Base-by-base conservation (phyloP, 2,888 invertebrate genomes). In the Machimus rusticus region DNA sequence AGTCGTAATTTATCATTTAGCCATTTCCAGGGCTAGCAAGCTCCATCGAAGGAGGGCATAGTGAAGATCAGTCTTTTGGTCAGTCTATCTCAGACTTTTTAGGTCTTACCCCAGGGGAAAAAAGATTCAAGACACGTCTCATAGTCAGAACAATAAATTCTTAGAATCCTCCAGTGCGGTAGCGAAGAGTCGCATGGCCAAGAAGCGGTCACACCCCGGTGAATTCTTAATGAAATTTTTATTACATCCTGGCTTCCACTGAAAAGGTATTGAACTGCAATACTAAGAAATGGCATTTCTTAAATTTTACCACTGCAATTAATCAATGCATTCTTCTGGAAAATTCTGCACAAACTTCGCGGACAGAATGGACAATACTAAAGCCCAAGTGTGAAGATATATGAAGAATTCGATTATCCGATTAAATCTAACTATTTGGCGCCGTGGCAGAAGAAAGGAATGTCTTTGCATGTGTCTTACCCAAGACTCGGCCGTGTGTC, bases 81-180 rank as follows among this genome's bases (percentile, higher is more conserved):
- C 66, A 66, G 66, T 66, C 9, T 57, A 9, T 23, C 57, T 66
- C 28, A 66, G 66, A 66, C 66, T 19, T 66, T 23, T 0, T 28
- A 23, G 66, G 8, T 28, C 19, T 23, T 23, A 23, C 12, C 23
- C 12, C 66, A 66, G 19, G 66, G 37, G 23, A 78, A 78, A 78
- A 34, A 78, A 43, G 6, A 78, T 78, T 78, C 78, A 78, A 78
- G 43, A 23, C 78, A 78, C 78, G 78, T 78, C 78, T 43, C 39
- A 12, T 39, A 12, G 39, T 9, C 39, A 43, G 39, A 43, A 39
- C 39, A 78, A 43, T 78, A 78, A 43, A 78, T 23, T 78, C 78
- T 39, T 23, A 43, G 78, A 78, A 78, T 43, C 78, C 43, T 78
- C 43, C 43, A 19, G 19, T n/a, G 9, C 14, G 77, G 39, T 46